Percentiles rank a stretch among this genome's conserved stretches.
Evolutionary conservation across 2,113 vertebrate species (phyloP).

Genomic region (Tetraodon nigroviridis): DNA sequence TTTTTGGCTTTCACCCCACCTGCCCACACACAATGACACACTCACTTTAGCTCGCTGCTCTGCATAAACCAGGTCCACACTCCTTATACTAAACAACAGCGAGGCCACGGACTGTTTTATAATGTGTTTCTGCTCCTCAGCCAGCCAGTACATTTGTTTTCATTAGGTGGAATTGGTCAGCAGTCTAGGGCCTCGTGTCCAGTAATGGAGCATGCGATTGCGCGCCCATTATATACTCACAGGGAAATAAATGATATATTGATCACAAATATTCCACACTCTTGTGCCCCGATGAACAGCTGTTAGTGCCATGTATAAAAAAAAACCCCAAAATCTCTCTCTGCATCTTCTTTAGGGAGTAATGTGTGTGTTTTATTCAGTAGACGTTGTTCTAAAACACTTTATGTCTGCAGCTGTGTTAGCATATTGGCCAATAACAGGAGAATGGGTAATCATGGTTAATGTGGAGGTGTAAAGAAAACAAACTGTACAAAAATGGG

Average conservation of each 20-base stretch:
- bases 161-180: conserved; percentile 71
- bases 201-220: conserved; percentile 65
- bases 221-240: conserved; percentile 60
- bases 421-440: too few species aligned
- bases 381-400: not conserved
- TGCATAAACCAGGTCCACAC: conserved; percentile 38
- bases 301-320: conserved; percentile 31
- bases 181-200: conserved; percentile 61
- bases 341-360: conserved; percentile 34
- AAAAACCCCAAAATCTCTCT: conserved; percentile 12
- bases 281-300: conserved; percentile 45
- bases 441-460: conserved; percentile 23
- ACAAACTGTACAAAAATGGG: conserved; percentile 50
- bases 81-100: conserved; percentile 40
- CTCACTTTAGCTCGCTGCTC: conserved; percentile 49
- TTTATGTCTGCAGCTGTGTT: too few species aligned
- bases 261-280: conserved; percentile 65
- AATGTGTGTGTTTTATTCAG: conserved; percentile 19
- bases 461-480: conserved; percentile 56
- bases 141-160: conserved; percentile 70
- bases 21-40: conserved; percentile 55
- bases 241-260: conserved; percentile 71
- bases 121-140: conserved; percentile 56
- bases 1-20: conserved; percentile 30
- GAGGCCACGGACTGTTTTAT: conserved; percentile 36